Evolutionary conservation across 2,888 invertebrate genomes (phyloP), one percentile per base, ranked within the genome.

Genomic region (Mythimna loreyi): DNA sequence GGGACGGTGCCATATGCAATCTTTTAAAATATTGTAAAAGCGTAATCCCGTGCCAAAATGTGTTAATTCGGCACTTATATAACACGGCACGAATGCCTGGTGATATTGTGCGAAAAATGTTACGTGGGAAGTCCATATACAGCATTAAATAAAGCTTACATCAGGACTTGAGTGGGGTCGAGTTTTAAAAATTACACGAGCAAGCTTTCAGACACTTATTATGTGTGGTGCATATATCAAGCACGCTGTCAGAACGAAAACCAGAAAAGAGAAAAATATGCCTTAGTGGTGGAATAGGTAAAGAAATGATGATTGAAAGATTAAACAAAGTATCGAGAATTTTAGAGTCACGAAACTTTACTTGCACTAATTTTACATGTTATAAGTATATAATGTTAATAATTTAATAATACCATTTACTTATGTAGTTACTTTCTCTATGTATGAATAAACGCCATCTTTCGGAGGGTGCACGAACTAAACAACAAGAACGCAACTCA

Each of bases 11-110:
- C 86, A 81, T 86, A 84, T 85, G 89, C 89, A 88, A 91, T 91
- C 87, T 91, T 92, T 88, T 87, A 89, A 89, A 88, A 91, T 90
- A 91, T 90, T 90, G 88, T 89, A 88, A 91, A 92, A 89, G 85
- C 89, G 78, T 86, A 87, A 86, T 87, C 81, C 85, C 79, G 89
- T 91, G 92, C 92, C 91, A 92, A 93, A 92, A 92, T 90, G 87
- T 90, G 91, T 91, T 92, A 92, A 92, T 92, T 90, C 89, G 75
- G 85, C 90, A 89, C 89, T 89, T 89, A 87, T 82, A 87, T 88
- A 88, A 87, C 87, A 84, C 74, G 82, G 80, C 85, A 80, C 84
- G 85, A 81, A 87, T 84, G 86, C 82, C 81, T 85, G 81, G 86
- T 75, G 86, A 89, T 89, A 91, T 88, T 87, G 86, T 85, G 83